Base-by-base conservation (phyloP, 2,797 vertebrate species). In the Schizopygopsis malacanthus region DNA sequence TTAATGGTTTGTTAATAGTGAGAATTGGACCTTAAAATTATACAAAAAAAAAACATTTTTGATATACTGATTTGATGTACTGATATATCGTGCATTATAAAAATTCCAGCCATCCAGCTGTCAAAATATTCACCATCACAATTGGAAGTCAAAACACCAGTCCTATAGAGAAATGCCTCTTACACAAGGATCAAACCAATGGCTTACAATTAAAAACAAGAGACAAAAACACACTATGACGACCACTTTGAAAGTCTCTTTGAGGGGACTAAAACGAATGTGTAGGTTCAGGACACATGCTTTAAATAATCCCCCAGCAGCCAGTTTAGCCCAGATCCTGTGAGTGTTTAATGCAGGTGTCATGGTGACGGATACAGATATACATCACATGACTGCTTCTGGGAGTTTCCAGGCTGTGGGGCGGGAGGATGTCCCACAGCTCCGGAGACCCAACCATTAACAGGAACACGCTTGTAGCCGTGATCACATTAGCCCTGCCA, bases 321-420 rank as follows among this genome's bases (percentile, higher is more conserved):
- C 92, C 91, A 93, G 93, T 92, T 94, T 93, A 94, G 94, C 93
- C 92, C 94, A 95, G 93, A 94, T 94, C 93, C 93, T 93, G 92
- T 69, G 86, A 89, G 93, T 93, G 91, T 94, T 94, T 94, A 95
- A 95, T 94, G 94, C 94, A 93, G 90, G 90, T 93, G 92, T 91
- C 93, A 93, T 81, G 91, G 91, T 87, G 90, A 91, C 88, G 87
- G 67, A 94, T 89, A 91, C 89, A 93, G 84, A 89, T 93, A 95
- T 95, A 92, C 93, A 95, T 95, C 94, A 93, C 89, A 91, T 75
- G 37, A 85, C 86, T 92, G 90, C 93, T 92, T 91, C 86, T 84
- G 94, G 93, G 93, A 94, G 88, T 90, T 88, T 90, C 65, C 78
- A 22, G 84, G 88, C 88, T 90, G 83, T 85, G 89, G 87, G 70